A percentile compares a stretch with the other conserved stretches of the same genome.
Evolutionary conservation across 2,888 invertebrate genomes (phyloP).

Genomic region (Plagodis pulveraria): DNA sequence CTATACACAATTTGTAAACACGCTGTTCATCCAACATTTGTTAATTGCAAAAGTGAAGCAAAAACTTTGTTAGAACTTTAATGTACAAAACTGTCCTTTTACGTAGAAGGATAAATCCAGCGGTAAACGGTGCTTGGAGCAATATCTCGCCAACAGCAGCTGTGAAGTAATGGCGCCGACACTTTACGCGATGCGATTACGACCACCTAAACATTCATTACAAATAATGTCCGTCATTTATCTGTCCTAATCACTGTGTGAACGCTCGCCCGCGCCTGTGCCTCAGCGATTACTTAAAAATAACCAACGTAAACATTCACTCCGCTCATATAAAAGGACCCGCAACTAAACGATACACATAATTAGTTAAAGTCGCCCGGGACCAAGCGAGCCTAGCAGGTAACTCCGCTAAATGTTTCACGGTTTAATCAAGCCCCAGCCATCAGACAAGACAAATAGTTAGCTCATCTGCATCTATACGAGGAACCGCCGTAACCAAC

Average conservation of each 20-base stretch:
- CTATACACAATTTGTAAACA: no score
- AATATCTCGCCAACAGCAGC: slow-evolving; percentile 82
- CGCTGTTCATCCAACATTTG: background rate
- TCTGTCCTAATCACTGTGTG: slow-evolving; percentile 81
- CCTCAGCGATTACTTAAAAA: slow-evolving; percentile 55
- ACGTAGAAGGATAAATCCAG: slow-evolving; percentile 68
- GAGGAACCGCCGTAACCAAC: slow-evolving; percentile 71
- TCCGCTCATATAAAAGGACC: slow-evolving; percentile 24
- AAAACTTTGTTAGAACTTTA: slow-evolving; percentile 43
- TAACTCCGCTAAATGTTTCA: slow-evolving; percentile 79
- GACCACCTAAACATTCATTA: slow-evolving; percentile 85
- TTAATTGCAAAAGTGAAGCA: slow-evolving; percentile 3
- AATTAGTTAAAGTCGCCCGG: slow-evolving; percentile 32
- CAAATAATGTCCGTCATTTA: slow-evolving; percentile 84
- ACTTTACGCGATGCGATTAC: slow-evolving; percentile 84
- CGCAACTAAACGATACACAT: slow-evolving; percentile 28
- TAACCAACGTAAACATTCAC: slow-evolving; percentile 41
- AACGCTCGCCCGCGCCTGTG: slow-evolving; percentile 56
- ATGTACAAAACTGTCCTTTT: slow-evolving; percentile 57
- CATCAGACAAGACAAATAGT: slow-evolving; percentile 83
- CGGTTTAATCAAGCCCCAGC: slow-evolving; percentile 82
- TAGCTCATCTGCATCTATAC: slow-evolving; percentile 84
- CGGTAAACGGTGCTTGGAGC: slow-evolving; percentile 75
- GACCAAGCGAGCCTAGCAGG: slow-evolving; percentile 53
- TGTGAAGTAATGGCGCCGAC: slow-evolving; percentile 82